Conservation (phyloP, 1,140 invertebrate species). For the Cylas formicarius region DNA sequence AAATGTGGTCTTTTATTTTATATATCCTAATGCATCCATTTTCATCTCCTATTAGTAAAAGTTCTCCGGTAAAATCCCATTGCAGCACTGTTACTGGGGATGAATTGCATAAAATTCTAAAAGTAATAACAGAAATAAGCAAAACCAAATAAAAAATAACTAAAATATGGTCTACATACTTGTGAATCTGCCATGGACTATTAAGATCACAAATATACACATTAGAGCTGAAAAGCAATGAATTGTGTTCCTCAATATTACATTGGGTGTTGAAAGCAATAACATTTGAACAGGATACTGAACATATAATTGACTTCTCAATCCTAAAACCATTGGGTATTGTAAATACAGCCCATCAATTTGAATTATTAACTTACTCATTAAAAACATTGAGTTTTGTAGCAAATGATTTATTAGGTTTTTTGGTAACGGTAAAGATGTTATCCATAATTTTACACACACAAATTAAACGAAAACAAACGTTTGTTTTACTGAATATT, state of each 20-base stretch:
- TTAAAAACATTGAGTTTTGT: constrained; percentile 27
- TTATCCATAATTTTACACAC: constrained; percentile 33
- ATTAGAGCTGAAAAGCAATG: constrained; percentile 64
- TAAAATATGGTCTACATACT: constrained; percentile 46
- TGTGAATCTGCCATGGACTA: constrained; percentile 73
- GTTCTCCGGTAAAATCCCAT: constrained; percentile 77
- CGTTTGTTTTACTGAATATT: too few species aligned
- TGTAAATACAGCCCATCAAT: constrained; percentile 11
- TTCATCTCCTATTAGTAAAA: constrained; percentile 67
- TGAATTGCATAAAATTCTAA: constrained; percentile 49
- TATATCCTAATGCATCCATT: constrained; percentile 70
- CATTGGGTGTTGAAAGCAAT: constrained; percentile 71
- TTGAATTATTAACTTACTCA: constrained; percentile 20
- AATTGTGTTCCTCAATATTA: constrained; percentile 57
- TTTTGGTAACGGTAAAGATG: constrained; percentile 34
- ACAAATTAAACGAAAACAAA: neutral
- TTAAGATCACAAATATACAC: constrained; percentile 84
- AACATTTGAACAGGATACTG: constrained; percentile 71
- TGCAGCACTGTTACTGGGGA: constrained; percentile 67
- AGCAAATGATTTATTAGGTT: constrained; percentile 26
- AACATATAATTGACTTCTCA: constrained; percentile 47
- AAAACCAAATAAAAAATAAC: constrained; percentile 7
- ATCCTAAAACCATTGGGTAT: constrained; percentile 27
- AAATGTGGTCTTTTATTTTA: constrained; percentile 65
- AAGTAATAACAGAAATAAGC: constrained; percentile 31